A percentile compares a stretch with the other conserved stretches of the same genome.
phyloP scores from a whole-genome alignment of 2,888 invertebrate species.

The Volucella zonaria region DNA sequence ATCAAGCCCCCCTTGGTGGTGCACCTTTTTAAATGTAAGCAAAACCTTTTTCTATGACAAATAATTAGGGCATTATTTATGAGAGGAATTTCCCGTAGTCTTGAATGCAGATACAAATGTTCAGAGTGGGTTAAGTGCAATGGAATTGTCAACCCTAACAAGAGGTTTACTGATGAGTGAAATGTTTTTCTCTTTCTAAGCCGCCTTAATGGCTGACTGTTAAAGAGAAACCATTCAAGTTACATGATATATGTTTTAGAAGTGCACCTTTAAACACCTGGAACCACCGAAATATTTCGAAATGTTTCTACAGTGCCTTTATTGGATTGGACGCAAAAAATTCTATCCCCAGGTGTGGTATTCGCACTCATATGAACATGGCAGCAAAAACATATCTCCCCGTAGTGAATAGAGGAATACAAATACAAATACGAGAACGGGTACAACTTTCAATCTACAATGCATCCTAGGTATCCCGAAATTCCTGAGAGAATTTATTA shows the following conservation, averaged over 20 bases:
- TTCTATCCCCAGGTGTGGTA: background rate
- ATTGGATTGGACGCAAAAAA: conserved; percentile 59
- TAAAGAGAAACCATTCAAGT: conserved; percentile 19
- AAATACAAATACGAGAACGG: background rate
- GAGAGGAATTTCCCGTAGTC: conserved; percentile 14
- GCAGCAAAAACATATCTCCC: background rate
- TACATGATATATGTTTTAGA: conserved; percentile 37
- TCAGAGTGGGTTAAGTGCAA: conserved; percentile 42
- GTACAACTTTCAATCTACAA: conserved; percentile 25
- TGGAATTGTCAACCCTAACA: conserved; percentile 39
- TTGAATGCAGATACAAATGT: background rate
- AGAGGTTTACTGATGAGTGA: conserved; percentile 35
- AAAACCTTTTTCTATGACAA: conserved; percentile 29
- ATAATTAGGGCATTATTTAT: conserved; percentile 63
- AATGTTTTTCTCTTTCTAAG: conserved; percentile 23
- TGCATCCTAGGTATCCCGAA: conserved; percentile 59
- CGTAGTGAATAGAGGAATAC: background rate
- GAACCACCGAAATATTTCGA: background rate
- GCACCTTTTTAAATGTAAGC: conserved; percentile 21
- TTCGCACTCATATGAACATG: background rate
- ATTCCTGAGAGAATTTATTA: conserved; percentile 67
- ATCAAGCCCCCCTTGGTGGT: conserved; percentile 30
- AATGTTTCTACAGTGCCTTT: conserved; percentile 39
- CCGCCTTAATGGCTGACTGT: conserved; percentile 5
- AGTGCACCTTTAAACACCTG: conserved; percentile 47